phyloP scores from a whole-genome alignment of 1,140 invertebrate species.

The Drosophila bipectinata region DNA sequence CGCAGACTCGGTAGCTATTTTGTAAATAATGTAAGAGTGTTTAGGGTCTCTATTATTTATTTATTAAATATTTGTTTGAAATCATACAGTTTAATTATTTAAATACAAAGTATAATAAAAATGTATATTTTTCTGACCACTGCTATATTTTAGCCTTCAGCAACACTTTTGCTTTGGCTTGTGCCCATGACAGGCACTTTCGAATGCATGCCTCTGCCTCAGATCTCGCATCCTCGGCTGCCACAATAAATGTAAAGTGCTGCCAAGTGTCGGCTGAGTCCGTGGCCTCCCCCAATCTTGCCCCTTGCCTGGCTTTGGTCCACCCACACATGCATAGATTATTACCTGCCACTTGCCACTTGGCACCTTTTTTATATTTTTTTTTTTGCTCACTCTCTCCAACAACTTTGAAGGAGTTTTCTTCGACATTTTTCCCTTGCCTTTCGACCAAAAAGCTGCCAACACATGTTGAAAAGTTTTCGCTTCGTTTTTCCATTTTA shows the following conservation, averaged over 20 bases:
- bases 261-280: constrained; percentile 67
- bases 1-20: not conserved
- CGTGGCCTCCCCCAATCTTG: constrained; percentile 15
- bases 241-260: constrained; percentile 81
- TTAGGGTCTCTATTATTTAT: not conserved
- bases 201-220: constrained; percentile 54
- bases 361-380: constrained; percentile 64
- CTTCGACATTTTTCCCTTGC: constrained; percentile 42
- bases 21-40: no score
- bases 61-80: not conserved
- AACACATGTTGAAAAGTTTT: constrained; percentile 81
- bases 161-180: constrained; percentile 41
- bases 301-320: constrained; percentile 11
- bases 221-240: constrained; percentile 39
- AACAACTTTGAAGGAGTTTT: constrained; percentile 73
- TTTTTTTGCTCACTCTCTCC: constrained; percentile 16
- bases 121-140: not conserved
- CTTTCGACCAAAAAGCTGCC: constrained; percentile 63
- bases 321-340: constrained; percentile 75
- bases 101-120: not conserved
- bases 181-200: constrained; percentile 74
- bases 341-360: constrained; percentile 80
- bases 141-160: not conserved
- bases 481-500: constrained; percentile 63
- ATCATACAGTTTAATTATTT: not conserved